These are phyloP conservation scores for Molossus alvarezi DNA, from an alignment of 2,797 vertebrate species.

Conservation along the genomic window DNA sequence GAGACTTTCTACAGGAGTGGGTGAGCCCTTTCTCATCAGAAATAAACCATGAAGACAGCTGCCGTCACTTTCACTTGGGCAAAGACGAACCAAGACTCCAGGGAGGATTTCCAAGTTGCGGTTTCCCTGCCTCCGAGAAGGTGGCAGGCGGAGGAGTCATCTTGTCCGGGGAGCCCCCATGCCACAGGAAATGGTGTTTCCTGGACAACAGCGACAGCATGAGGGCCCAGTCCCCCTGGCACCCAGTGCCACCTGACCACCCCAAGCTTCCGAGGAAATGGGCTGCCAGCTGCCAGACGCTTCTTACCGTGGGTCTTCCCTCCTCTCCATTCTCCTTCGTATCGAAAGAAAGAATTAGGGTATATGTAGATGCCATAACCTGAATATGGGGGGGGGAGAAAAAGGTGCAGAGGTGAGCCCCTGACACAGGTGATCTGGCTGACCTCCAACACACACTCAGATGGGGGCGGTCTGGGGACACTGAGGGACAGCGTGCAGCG, in stretches of 20 bases:
- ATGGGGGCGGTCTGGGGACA: background rate
- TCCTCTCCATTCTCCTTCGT: slow-evolving; percentile 90
- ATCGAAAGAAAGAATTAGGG: slow-evolving; percentile 89
- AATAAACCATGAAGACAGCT: background rate
- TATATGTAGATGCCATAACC: slow-evolving; percentile 88
- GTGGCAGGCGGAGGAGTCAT: accelerated
- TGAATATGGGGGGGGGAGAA: slow-evolving; percentile 33
- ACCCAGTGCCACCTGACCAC: too few relatives aligned
- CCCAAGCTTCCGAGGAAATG: background rate
- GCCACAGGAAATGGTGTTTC: background rate
- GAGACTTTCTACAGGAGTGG: background rate
- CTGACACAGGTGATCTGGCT: background rate
- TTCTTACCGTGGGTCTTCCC: slow-evolving; percentile 89
- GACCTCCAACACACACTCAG: background rate
- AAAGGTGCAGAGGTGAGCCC: background rate
- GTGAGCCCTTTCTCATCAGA: background rate
- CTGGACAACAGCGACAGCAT: accelerated
- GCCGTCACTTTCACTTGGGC: background rate
- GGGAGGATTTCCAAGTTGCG: background rate
- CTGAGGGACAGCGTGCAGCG: background rate
- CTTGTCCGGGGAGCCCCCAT: background rate
- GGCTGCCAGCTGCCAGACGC: background rate
- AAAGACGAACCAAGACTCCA: background rate
- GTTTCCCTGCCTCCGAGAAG: background rate
- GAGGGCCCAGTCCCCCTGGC: background rate